Base-by-base conservation (phyloP, 2,888 invertebrate species). In the Macrosoma leucophasiata region DNA sequence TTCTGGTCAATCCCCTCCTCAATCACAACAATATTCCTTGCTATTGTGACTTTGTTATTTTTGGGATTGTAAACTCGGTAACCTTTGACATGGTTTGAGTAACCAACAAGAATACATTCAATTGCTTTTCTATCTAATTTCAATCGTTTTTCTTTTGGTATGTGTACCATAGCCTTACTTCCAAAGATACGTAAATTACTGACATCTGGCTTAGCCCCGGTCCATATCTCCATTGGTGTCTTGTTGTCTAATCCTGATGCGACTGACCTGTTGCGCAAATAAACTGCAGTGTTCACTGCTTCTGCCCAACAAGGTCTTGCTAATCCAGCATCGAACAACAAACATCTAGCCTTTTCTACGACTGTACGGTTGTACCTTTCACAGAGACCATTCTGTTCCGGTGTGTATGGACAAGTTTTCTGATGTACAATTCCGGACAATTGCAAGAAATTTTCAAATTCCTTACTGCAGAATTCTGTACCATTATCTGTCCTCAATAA, bases 341-440 rank as follows among this genome's bases (percentile, higher is more conserved):
- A 18, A 30, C 46, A 41, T 9, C 35, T 29, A 4, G 42, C 47
- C 21, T 15, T 32, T 15, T 46, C 43, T 5, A 44, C 37, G n/a
- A 43, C 17, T 50, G n/a, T n/a, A n/a, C n/a, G n/a, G n/a, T n/a
- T n/a, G n/a, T n/a, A n/a, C n/a, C 5, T 41, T 14, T 48, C 44
- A 13, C 45, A 36, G 5, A 49, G 5, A n/a, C 46, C 48, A 28
- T 51, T 51, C 21, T 47, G 48, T 42, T 10, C 45, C 31, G 4
- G 39, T 13, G 39, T 42, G 22, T 50, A 44, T 5, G 39, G 29
- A 18, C 39, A 41, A 1, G 50, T 46, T 19, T 33, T 41, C 18
- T 48, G 48, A 24, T 48, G 48, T 2, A 39, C 23, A 8, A 48
- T 43, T 1, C 36, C 46, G 8, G 7, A 3, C 9, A 20, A 26